Percentiles rank a stretch among this genome's conserved stretches.
Evolutionary conservation across 2,113 vertebrate species (phyloP).

Genomic region (Alectura lathami): DNA sequence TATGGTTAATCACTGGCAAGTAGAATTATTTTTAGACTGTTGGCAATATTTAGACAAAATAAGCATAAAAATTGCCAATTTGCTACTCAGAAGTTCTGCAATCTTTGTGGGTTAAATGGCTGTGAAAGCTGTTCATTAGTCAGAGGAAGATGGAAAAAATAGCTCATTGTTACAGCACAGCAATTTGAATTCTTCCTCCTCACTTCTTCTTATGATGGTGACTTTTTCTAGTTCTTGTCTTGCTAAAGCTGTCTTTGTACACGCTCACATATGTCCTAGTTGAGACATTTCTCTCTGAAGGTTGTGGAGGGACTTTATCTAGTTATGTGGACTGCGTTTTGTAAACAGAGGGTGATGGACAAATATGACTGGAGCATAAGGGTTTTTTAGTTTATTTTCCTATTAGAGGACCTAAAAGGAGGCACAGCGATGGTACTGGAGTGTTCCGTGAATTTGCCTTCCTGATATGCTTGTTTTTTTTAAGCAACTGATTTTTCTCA

Average conservation of each 20-base stretch:
- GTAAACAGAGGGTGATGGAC: background rate
- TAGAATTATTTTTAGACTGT: background rate
- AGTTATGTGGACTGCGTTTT: background rate
- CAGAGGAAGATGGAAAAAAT: background rate
- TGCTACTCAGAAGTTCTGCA: background rate
- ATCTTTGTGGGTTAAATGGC: background rate
- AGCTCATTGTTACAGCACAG: background rate
- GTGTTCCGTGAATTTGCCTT: constrained; percentile 29
- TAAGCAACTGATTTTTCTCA: background rate
- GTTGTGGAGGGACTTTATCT: background rate
- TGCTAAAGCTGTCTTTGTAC: background rate
- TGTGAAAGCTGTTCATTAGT: background rate
- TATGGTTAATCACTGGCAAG: background rate
- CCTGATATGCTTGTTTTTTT: constrained; percentile 40
- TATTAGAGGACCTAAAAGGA: background rate
- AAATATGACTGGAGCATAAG: background rate
- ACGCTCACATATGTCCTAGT: background rate
- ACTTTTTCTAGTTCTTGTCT: background rate
- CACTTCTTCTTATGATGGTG: background rate
- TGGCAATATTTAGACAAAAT: background rate
- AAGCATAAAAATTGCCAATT: background rate
- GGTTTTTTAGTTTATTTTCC: background rate
- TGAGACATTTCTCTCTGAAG: background rate
- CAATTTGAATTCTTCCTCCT: background rate
- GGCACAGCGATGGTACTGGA: background rate